Evolutionary conservation across 2,113 vertebrate species (phyloP).

Genomic region (Galeopterus variegatus): DNA sequence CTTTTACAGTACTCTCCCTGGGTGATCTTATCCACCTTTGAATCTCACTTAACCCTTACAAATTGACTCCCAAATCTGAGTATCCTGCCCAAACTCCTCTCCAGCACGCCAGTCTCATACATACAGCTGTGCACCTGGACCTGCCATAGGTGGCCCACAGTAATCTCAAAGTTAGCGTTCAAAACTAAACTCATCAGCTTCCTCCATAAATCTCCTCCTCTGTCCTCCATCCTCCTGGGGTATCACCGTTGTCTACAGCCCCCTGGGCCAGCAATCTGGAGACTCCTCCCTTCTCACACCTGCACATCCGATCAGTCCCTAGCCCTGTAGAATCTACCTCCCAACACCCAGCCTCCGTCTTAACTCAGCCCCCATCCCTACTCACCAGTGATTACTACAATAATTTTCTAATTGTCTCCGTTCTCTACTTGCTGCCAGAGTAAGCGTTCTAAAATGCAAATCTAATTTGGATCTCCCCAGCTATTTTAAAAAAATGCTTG

Average conservation of each 20-base stretch:
- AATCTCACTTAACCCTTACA: neutral
- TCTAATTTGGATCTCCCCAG: neutral
- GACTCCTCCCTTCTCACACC: neutral
- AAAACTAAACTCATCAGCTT: neutral
- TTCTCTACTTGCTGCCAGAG: neutral
- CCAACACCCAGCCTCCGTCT: neutral
- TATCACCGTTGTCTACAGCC: neutral
- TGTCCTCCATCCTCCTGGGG: neutral
- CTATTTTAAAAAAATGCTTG: neutral
- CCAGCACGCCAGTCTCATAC: neutral
- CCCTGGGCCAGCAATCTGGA: neutral
- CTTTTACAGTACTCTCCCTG: neutral
- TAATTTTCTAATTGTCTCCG: neutral
- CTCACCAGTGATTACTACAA: neutral
- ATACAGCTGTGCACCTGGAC: neutral
- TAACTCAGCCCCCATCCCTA: neutral
- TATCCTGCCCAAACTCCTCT: neutral
- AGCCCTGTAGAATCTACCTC: neutral
- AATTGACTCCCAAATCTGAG: neutral
- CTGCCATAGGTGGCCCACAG: neutral
- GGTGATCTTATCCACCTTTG: neutral
- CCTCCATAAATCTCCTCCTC: neutral
- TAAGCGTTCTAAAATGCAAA: neutral
- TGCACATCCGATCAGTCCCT: neutral
- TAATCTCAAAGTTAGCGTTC: neutral